These are phyloP conservation scores for Oegoconia quadripuncta DNA, from an alignment of 2,888 invertebrate species.

Conservation along the genomic window DNA sequence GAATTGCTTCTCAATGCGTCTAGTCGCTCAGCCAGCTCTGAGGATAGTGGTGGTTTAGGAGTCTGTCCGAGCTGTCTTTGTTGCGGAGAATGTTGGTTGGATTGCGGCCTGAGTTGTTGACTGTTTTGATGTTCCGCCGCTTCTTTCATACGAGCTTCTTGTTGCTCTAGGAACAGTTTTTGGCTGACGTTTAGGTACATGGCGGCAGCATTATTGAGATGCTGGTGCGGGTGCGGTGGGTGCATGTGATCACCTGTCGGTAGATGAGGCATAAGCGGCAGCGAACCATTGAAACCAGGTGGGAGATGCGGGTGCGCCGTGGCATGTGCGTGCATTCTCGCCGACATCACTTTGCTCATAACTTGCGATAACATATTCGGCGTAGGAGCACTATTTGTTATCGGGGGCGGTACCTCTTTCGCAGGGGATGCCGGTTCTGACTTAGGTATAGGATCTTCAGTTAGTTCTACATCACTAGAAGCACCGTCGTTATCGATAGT, in stretches of 20 bases:
- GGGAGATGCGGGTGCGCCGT: slow-evolving; percentile 78
- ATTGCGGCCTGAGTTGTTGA: slow-evolving; percentile 79
- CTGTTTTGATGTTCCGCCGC: slow-evolving; percentile 78
- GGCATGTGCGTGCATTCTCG: slow-evolving; percentile 79
- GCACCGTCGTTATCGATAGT: slow-evolving; percentile 87
- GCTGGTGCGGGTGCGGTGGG: slow-evolving; percentile 77
- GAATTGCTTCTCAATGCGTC: slow-evolving; percentile 86
- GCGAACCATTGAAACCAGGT: slow-evolving; percentile 79
- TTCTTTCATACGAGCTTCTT: slow-evolving; percentile 86
- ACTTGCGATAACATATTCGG: slow-evolving; percentile 81
- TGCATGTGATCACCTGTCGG: slow-evolving; percentile 74
- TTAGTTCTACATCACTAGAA: slow-evolving; percentile 84
- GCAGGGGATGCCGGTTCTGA: slow-evolving; percentile 79
- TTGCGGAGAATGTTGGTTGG: slow-evolving; percentile 78
- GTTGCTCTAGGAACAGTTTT: slow-evolving; percentile 86
- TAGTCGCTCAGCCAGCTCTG: slow-evolving; percentile 87
- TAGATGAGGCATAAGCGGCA: slow-evolving; percentile 79
- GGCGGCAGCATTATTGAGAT: slow-evolving; percentile 81
- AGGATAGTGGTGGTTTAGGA: slow-evolving; percentile 75
- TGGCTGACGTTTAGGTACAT: slow-evolving; percentile 90
- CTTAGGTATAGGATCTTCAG: slow-evolving; percentile 71
- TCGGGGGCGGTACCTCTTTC: slow-evolving; percentile 73
- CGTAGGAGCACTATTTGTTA: slow-evolving; percentile 57
- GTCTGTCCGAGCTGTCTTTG: slow-evolving; percentile 70
- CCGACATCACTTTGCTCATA: slow-evolving; percentile 83